phyloP scores from a whole-genome alignment of 2,888 invertebrate species.

The Drosophila subquinaria region DNA sequence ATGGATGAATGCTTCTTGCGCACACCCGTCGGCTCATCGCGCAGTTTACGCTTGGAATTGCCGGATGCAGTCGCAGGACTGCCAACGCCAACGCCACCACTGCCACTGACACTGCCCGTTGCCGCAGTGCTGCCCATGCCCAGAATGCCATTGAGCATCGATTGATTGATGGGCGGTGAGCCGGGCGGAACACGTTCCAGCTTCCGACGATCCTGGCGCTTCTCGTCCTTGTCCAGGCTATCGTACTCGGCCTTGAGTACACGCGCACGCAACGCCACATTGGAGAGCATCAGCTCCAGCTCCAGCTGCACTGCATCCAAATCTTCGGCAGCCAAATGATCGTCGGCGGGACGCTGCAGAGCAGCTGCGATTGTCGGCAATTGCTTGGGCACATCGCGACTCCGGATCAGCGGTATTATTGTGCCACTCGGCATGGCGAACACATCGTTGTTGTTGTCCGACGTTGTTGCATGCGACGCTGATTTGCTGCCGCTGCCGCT shows the following conservation, averaged over 20 bases:
- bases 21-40: conserved; percentile 79
- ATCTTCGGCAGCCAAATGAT: conserved; percentile 94
- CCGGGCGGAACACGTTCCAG: conserved; percentile 75
- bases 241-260: conserved; percentile 92
- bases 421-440: conserved; percentile 53
- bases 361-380: conserved; percentile 90
- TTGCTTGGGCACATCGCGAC: conserved; percentile 89
- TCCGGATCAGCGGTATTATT: conserved; percentile 89
- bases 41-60: conserved; percentile 82
- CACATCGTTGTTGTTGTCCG: conserved; percentile 39
- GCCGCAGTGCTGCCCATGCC: conserved; percentile 9
- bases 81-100: conserved; percentile 36
- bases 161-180: conserved; percentile 60
- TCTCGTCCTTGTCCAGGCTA: conserved; percentile 88
- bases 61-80: conserved; percentile 38
- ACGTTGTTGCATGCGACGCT: conserved; percentile 10
- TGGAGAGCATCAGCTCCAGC: conserved; percentile 93
- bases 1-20: conserved; percentile 87
- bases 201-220: conserved; percentile 86
- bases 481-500: conserved; percentile 41
- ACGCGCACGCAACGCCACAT: conserved; percentile 92
- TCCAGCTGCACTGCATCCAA: conserved; percentile 94
- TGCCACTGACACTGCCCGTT: conserved; percentile 8
- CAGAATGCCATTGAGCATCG: conserved; percentile 51
- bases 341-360: conserved; percentile 89